Evolutionary conservation across 92 coral and sea anemone species (phyloP).

Genomic region (Meandrina meandrites): DNA sequence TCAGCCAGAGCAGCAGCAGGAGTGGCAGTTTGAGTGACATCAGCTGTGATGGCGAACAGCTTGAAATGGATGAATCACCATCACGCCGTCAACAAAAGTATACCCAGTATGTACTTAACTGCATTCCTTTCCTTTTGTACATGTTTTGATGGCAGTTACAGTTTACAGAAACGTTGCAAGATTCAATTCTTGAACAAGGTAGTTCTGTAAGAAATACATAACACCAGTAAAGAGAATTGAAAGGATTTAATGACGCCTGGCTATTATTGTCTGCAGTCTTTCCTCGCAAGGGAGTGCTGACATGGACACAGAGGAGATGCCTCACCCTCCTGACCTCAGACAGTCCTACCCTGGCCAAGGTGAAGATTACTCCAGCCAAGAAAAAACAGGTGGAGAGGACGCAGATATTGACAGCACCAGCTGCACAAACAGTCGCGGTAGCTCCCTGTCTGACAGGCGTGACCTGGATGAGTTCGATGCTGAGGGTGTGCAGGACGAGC

Average conservation of each 20-base stretch:
- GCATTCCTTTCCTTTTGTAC: too few relatives aligned
- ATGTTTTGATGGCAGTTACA: not conserved
- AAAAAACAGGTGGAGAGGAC: conserved; percentile 81
- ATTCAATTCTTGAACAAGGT: too few relatives aligned
- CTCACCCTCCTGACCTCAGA: conserved; percentile 58
- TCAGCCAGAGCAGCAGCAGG: conserved; percentile 92
- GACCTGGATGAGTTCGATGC: conserved; percentile 97
- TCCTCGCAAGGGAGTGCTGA: conserved; percentile 46
- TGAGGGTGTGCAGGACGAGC: conserved; percentile 86
- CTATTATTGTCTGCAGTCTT: conserved; percentile 9
- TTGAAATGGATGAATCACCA: conserved; percentile 77
- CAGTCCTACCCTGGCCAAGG: conserved; percentile 65
- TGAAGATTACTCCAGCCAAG: conserved; percentile 74
- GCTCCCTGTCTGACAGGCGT: conserved; percentile 89
- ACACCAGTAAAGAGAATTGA: too few relatives aligned
- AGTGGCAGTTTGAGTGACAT: conserved; percentile 92
- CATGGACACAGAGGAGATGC: conserved; percentile 40
- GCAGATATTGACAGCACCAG: conserved; percentile 95
- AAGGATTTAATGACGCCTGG: too few relatives aligned
- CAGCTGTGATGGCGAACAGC: conserved; percentile 83
- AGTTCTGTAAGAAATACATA: too few relatives aligned
- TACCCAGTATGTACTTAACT: conserved; percentile 11
- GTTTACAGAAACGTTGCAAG: not conserved
- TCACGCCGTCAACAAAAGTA: conserved; percentile 50
- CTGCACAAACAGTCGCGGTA: conserved; percentile 91